These are phyloP conservation scores for Synergus itoensis DNA, from an alignment of 2,888 invertebrate species.

Conservation along the genomic window DNA sequence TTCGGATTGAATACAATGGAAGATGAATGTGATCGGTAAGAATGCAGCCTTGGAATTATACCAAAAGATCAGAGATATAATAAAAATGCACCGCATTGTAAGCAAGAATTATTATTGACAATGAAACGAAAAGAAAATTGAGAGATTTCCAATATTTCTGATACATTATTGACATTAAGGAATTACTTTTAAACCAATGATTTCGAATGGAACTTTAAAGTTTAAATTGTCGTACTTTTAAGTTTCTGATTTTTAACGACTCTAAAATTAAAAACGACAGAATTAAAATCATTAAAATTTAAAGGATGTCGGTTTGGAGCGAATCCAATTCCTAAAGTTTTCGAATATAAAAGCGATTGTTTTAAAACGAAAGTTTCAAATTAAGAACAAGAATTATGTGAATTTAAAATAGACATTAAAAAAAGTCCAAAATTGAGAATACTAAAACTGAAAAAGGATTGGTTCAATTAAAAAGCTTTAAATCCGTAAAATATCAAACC, in stretches of 20 bases:
- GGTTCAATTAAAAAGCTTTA: background rate
- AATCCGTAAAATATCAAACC: too few species aligned
- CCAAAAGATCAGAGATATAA: slow-evolving; percentile 39
- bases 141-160: slow-evolving; percentile 3
- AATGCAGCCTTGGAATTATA: slow-evolving; percentile 33
- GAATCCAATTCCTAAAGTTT: background rate
- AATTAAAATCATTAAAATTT: too few species aligned
- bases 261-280: too few species aligned
- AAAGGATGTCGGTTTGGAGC: background rate
- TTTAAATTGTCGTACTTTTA: too few species aligned
- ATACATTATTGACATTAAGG: background rate
- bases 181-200: slow-evolving; percentile 2
- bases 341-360: background rate
- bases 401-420: background rate
- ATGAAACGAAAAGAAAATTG: slow-evolving; percentile 23
- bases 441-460: background rate
- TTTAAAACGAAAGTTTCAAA: background rate
- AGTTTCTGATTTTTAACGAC: too few species aligned
- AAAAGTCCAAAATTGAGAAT: background rate
- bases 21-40: background rate
- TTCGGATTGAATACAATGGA: slow-evolving; percentile 13
- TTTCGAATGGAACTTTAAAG: background rate
- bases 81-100: slow-evolving; percentile 16
- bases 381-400: background rate
- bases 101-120: slow-evolving; percentile 8